phyloP scores from a whole-genome alignment of 2,888 invertebrate species.

The Chrysomela aeneicollis region DNA sequence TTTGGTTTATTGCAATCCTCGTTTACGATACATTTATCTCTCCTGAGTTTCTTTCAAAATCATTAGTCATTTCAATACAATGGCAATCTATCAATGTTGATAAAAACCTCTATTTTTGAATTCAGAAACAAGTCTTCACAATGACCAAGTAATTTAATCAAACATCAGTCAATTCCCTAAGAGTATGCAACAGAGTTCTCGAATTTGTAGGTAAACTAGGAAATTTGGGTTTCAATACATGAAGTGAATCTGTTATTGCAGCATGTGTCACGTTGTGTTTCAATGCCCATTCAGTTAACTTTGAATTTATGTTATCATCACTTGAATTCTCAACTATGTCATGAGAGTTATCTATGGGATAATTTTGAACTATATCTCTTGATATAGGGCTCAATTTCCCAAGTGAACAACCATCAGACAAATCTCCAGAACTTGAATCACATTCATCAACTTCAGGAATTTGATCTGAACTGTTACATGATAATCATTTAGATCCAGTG shows the following conservation, averaged over 20 bases:
- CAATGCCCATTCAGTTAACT: neutral
- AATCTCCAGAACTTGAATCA: neutral
- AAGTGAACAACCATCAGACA: neutral
- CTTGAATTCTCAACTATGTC: slow-evolving; percentile 6
- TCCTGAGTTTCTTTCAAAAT: too few relatives aligned
- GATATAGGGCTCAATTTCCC: neutral
- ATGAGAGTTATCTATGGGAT: slow-evolving; percentile 3
- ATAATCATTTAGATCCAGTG: neutral
- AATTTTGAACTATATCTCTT: neutral
- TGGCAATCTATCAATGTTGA: slow-evolving; percentile 14
- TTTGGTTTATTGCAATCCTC: too few relatives aligned
- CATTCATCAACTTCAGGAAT: neutral
- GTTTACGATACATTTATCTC: too few relatives aligned
- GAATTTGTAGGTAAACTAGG: slow-evolving; percentile 11
- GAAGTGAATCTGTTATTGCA: slow-evolving; percentile 2
- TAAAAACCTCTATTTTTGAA: slow-evolving; percentile 11
- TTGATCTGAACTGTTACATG: neutral
- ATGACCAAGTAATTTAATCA: slow-evolving; percentile 13
- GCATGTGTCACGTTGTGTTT: neutral
- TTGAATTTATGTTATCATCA: neutral
- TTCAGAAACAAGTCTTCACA: slow-evolving; percentile 9
- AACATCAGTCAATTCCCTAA: slow-evolving; percentile 13
- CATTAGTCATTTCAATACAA: too few relatives aligned
- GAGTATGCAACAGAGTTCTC: slow-evolving; percentile 1
- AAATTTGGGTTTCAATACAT: slow-evolving; percentile 8